These are phyloP conservation scores for Anguilla anguilla DNA, from an alignment of 2,797 vertebrate genomes.

Conservation along the genomic window DNA sequence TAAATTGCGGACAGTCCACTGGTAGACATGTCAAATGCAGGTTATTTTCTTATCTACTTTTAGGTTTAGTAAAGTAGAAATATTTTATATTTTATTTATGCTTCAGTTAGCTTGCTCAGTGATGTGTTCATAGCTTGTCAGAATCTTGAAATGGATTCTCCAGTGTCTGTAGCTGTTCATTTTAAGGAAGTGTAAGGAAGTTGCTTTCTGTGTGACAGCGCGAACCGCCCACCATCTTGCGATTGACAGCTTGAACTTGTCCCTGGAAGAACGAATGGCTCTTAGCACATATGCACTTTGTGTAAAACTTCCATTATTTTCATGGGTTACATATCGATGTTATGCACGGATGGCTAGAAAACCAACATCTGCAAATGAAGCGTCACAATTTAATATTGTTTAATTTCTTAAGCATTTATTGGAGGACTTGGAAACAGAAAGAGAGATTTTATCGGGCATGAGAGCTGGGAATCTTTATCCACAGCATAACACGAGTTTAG, in stretches of 20 bases:
- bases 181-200: background rate
- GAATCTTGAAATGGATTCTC: background rate
- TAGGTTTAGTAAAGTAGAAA: background rate
- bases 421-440: background rate
- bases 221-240: background rate
- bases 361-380: background rate
- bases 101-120: background rate
- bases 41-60: background rate
- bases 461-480: background rate
- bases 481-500: background rate
- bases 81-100: too few species aligned
- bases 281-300: background rate
- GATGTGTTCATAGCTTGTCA: background rate
- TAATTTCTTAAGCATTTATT: background rate
- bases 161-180: background rate
- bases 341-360: background rate
- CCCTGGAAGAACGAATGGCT: background rate
- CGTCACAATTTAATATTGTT: background rate
- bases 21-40: too few species aligned
- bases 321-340: background rate
- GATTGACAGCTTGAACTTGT: background rate
- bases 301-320: background rate
- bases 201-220: background rate
- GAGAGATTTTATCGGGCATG: background rate
- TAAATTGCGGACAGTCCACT: too few species aligned